Base-by-base conservation (phyloP, 2,797 vertebrate genomes). In the Cetoscarus ocellatus region DNA sequence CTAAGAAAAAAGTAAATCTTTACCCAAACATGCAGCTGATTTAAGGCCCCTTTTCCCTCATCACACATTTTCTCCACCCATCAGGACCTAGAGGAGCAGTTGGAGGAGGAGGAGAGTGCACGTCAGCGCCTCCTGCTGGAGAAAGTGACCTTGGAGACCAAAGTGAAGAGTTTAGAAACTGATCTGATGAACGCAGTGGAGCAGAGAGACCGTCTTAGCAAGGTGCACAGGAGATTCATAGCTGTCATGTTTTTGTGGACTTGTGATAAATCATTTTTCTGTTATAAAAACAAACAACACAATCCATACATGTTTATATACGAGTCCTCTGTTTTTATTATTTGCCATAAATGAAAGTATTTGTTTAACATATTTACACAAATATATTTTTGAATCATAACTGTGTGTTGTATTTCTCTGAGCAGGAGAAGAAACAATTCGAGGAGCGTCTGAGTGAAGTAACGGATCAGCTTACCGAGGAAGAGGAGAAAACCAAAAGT, bases 401-500 rank as follows among this genome's bases (percentile, higher is more conserved):
- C 39, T 7, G 35, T n/a, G 62, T 39, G 18, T 44, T 38, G 1
- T 62, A 62, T 68, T 19, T 59, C 10, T 67, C 17, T 34, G 76
- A 18, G 79, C 84, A 98, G 97, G 97, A 98, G 81, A 96, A 96
- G 86, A 96, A 94, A 75, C 91, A 95, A 70, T 56, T 96, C 61
- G 97, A 98, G 51, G 97, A 98, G 42, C 94, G 96, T 19, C 90
- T 98, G 66, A 88, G 91, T 3, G 97, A 98, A 62, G 93, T 96
- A 70, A 94, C 93, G 0, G 95, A 96, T 39, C 95, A 96, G 68
- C 93, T 97, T 13, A 95, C 96, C 0, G 96, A 97, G 67, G 96
- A 98, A 71, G 97, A 98, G 68, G 97, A 98, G 87, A 97, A 96
- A 62, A 90, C 95, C 67, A 98, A 98, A 87, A 96, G 95, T 79